Percentiles rank a stretch among this genome's conserved stretches.
Evolutionary conservation across 2,113 vertebrate genomes (phyloP).

Genomic region (Tichodroma muraria): DNA sequence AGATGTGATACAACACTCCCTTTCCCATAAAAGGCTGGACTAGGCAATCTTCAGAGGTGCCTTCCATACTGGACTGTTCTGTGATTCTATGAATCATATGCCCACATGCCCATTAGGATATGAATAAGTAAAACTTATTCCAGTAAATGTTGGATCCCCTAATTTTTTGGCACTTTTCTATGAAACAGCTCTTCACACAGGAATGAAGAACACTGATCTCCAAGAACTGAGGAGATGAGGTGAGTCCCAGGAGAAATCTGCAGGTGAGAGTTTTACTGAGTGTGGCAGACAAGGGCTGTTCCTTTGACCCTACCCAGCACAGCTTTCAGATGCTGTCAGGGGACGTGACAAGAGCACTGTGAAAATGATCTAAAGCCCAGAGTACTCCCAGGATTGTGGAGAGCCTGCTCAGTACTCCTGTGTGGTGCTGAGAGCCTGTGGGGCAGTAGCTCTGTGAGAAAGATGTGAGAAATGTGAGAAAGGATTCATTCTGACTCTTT

Average conservation of each 20-base stretch:
- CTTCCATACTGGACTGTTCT: not conserved
- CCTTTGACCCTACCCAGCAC: not conserved
- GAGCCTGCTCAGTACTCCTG: not conserved
- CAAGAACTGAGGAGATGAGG: not conserved
- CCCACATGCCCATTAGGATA: not conserved
- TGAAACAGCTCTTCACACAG: not conserved
- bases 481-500: not conserved
- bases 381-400: accelerated
- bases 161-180: not conserved
- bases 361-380: not conserved
- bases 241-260: not conserved
- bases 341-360: not conserved
- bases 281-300: not conserved
- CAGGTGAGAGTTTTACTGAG: not conserved
- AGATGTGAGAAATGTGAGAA: not conserved
- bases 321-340: not conserved
- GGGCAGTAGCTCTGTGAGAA: not conserved
- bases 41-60: not conserved
- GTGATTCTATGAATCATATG: not conserved
- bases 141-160: not conserved
- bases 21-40: not conserved
- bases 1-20: not conserved
- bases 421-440: not conserved
- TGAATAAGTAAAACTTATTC: not conserved
- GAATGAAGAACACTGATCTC: not conserved